These are phyloP conservation scores for Lontra canadensis DNA, from an alignment of 2,113 vertebrate genomes.

Conservation along the genomic window DNA sequence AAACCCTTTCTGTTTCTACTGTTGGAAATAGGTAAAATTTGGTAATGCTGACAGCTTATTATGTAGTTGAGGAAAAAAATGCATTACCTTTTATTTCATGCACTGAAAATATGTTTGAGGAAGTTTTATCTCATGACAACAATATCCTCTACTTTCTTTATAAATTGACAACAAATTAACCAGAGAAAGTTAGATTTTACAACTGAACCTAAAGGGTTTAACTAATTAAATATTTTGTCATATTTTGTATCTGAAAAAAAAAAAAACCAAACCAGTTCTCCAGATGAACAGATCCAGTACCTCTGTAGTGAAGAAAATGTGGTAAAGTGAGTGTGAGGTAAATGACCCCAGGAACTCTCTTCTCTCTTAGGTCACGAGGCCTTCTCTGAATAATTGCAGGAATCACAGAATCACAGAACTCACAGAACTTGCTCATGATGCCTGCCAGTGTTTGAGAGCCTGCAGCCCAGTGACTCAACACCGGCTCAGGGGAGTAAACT, in stretches of 20 bases:
- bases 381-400: background rate
- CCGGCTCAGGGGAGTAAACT: background rate
- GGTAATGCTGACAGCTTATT: background rate
- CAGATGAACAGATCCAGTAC: background rate
- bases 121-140: background rate
- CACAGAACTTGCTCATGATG: background rate
- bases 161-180: background rate
- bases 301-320: background rate
- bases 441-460: background rate
- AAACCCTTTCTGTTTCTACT: background rate
- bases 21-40: background rate
- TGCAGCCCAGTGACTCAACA: background rate
- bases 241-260: background rate
- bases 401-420: rapidly evolving
- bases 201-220: background rate
- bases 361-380: background rate
- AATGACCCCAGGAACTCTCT: background rate
- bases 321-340: background rate
- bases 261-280: background rate
- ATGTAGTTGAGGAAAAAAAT: background rate
- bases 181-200: background rate
- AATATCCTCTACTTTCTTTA: background rate
- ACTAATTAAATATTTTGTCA: background rate
- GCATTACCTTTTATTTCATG: background rate
- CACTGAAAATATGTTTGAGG: slow-evolving; percentile 2